Conservation (phyloP, 2,113 vertebrate species). For the Mystacornis crossleyi region DNA sequence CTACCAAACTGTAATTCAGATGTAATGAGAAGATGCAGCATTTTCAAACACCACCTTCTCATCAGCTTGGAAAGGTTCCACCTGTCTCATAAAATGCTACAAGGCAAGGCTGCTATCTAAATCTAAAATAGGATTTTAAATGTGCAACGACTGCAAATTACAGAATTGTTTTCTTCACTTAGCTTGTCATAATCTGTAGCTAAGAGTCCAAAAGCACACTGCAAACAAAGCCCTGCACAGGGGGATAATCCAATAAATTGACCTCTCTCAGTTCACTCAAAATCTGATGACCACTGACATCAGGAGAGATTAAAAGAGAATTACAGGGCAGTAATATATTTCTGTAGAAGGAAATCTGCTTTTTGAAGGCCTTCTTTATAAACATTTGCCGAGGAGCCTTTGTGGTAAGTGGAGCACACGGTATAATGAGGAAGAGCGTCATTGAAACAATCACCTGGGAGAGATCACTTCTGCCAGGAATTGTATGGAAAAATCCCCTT, state of each 20-base stretch:
- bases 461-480: background rate
- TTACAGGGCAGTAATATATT: conserved; percentile 7
- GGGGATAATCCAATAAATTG: conserved; percentile 37
- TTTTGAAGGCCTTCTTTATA: conserved; percentile 7
- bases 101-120: background rate
- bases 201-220: background rate
- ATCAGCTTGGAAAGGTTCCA: background rate
- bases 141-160: background rate
- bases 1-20: background rate
- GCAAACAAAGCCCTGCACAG: background rate
- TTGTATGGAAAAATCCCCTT: background rate
- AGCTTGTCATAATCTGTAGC: conserved; percentile 20
- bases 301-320: conserved; percentile 28
- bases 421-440: background rate
- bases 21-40: background rate
- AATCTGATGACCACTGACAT: conserved; percentile 40
- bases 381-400: background rate
- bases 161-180: conserved; percentile 12
- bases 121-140: background rate
- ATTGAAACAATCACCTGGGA: background rate
- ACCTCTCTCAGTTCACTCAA: conserved; percentile 6
- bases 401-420: background rate
- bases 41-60: background rate
- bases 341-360: conserved; percentile 1
- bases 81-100: background rate